Conservation (phyloP, 2,113 vertebrate species). For the Neofelis nebulosa region DNA sequence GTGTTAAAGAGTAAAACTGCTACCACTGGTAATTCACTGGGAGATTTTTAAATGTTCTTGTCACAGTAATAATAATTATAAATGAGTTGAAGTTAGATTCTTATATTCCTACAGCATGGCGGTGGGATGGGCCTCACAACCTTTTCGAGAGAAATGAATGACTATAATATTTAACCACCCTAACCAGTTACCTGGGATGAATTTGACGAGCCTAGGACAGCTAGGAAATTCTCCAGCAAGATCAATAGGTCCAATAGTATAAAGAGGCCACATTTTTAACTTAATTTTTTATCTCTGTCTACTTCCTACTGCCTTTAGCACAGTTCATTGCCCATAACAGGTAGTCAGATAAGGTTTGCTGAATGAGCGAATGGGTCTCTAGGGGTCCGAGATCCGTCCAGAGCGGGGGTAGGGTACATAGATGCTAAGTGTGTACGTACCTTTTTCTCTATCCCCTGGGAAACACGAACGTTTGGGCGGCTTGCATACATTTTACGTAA, state of each 20-base stretch:
- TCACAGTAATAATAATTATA: constrained; percentile 75
- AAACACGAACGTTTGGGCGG: not conserved
- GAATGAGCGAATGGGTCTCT: not conserved
- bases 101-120: not conserved
- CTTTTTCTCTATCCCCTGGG: not conserved
- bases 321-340: not conserved
- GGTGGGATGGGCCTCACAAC: not conserved
- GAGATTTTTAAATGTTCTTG: constrained; percentile 69
- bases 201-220: not conserved
- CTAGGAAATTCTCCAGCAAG: not conserved
- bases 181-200: not conserved
- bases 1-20: constrained; percentile 62
- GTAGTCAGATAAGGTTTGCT: not conserved
- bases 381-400: not conserved
- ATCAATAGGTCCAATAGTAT: not conserved
- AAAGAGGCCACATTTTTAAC: not conserved
- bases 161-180: not conserved
- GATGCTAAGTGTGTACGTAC: not conserved
- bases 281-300: not conserved
- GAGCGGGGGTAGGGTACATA: not conserved
- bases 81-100: constrained; percentile 55
- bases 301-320: not conserved
- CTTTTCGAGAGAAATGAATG: not conserved
- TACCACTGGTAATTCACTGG: constrained; percentile 71
- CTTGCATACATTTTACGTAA: not conserved